Conservation (phyloP, 2,888 invertebrate species). For the Coremacera marginata region DNA sequence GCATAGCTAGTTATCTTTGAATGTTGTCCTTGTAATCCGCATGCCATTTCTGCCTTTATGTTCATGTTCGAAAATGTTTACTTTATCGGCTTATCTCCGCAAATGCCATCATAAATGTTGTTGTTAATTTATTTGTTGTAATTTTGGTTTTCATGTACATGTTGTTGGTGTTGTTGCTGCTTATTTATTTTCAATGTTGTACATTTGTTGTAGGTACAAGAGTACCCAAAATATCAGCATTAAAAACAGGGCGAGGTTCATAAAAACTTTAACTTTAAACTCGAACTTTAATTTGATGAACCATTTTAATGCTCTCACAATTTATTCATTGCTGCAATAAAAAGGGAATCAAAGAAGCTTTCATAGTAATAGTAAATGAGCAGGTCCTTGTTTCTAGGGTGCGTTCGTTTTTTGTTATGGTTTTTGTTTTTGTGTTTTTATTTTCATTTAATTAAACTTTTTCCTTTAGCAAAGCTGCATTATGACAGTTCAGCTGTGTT, state of each 20-base stretch:
- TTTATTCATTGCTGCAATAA: slow-evolving; percentile 2
- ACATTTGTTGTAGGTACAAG: background rate
- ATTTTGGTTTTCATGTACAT: background rate
- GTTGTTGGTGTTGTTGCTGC: slow-evolving; percentile 7
- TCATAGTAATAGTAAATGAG: no score
- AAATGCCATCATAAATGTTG: slow-evolving; percentile 7
- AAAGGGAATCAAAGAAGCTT: background rate
- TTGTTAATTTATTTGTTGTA: slow-evolving; percentile 10
- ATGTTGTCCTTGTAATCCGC: slow-evolving; percentile 1
- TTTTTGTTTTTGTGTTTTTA: background rate
- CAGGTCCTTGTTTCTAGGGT: background rate
- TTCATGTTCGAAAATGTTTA: background rate
- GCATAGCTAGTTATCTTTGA: background rate
- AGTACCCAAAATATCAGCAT: background rate
- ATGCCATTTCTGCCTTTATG: background rate
- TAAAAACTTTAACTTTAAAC: slow-evolving; percentile 3
- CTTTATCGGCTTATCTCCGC: slow-evolving; percentile 10
- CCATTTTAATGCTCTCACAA: background rate
- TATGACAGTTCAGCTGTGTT: background rate
- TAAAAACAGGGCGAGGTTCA: no score
- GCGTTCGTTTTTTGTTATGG: background rate
- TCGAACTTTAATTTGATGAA: slow-evolving; percentile 10
- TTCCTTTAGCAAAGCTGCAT: background rate
- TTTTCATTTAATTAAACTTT: background rate
- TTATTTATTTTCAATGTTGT: background rate